Conservation (phyloP, 2,113 vertebrate genomes). For the Oceanites oceanicus region DNA sequence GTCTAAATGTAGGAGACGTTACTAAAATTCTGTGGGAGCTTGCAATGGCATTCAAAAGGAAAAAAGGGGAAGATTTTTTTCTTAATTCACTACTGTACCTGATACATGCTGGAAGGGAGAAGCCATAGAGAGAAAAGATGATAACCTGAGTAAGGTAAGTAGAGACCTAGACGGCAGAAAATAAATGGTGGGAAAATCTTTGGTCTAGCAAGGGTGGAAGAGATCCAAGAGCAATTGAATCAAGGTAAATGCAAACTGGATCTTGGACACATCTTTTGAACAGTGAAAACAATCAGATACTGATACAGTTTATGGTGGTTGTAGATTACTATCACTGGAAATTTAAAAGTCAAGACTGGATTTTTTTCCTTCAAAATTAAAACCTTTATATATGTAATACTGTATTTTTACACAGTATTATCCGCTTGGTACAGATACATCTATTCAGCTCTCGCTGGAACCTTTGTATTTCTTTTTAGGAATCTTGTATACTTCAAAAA, state of each 20-base stretch:
- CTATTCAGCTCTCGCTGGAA: not conserved
- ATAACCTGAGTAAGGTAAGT: not conserved
- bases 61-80: not conserved
- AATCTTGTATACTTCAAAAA: constrained; percentile 2
- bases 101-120: not conserved
- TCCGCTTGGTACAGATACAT: not conserved
- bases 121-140: not conserved
- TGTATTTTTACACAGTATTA: not conserved
- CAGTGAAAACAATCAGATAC: not conserved
- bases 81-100: not conserved
- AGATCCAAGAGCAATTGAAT: not conserved
- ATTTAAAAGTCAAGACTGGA: not conserved
- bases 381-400: not conserved
- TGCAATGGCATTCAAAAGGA: not conserved
- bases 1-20: not conserved
- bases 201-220: not conserved
- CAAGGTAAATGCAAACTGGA: not conserved
- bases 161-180: not conserved
- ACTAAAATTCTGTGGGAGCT: not conserved
- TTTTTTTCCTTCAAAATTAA: not conserved
- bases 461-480: constrained; percentile 4
- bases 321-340: not conserved
- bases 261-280: not conserved
- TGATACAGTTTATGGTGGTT: not conserved
- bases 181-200: not conserved